Evolutionary conservation across 2,888 invertebrate species (phyloP), one percentile per base, ranked within the genome.

Genomic region (Odontomyia ornata): DNA sequence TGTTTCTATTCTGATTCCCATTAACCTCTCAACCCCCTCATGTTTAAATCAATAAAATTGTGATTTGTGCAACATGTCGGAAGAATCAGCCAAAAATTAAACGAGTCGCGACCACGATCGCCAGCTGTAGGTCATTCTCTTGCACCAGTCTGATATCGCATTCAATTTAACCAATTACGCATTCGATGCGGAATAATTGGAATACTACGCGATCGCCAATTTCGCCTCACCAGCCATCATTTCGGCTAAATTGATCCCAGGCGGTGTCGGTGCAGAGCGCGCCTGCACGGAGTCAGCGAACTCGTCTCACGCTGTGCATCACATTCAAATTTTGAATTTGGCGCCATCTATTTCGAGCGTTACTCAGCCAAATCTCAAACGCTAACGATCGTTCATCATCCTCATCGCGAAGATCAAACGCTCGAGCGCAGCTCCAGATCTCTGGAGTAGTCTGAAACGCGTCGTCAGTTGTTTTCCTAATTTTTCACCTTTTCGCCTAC

Each of bases 131-230:
- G n/a, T n/a, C 28, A 30, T 64, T 27, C 30, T 64, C 64, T 28
- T 27, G 64, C 30, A 0, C 18, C 64, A 30, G 25, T 11, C 64
- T 2, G 1, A 64, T 27, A 64, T 30, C 64, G 18, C n/a, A 64
- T 64, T 64, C 23, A 64, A 64, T 64, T 64, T 27, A 23, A 18
- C 21, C 64, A 64, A 64, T 64, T 28, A 64, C 30, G 9, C 13
- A 28, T 64, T 64, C 30, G 64, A 64, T 64, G 15, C 64, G 64
- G 36, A 28, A 64, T 30, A 64, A 64, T 64, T 64, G 64, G 30
- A 64, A 64, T 28, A 5, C 28, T 28, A 7, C 30, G n/a, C 64
- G 64, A 64, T 64, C 64, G 64, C 28, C 64, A 64, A 30, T 64
- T 28, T 23, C 13, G 25, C 7, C 25, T 11, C 3, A 60, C 18